These are phyloP conservation scores for Scaptomyza reducta DNA, from an alignment of 2,888 invertebrate genomes.

Conservation along the genomic window DNA sequence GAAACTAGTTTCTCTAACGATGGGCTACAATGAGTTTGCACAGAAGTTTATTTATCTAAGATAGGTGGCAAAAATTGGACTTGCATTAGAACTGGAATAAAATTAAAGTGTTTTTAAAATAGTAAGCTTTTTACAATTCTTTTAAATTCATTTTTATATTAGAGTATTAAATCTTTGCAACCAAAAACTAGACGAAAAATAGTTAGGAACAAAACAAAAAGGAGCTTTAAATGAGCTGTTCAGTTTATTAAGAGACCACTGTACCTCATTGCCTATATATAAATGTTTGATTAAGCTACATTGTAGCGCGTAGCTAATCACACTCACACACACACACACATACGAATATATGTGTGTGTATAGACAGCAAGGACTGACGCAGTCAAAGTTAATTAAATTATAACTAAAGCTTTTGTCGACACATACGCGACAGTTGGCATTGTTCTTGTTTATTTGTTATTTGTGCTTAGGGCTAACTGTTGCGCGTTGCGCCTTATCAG, in stretches of 20 bases:
- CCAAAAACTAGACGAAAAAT: too few species aligned
- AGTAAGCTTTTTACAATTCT: neutral
- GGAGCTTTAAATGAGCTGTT: neutral
- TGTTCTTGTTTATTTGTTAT: constrained; percentile 31
- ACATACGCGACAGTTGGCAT: constrained; percentile 52
- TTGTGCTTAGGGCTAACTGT: constrained; percentile 47
- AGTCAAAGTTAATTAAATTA: constrained; percentile 75
- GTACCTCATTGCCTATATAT: constrained; percentile 10
- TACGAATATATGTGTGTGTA: constrained; percentile 1
- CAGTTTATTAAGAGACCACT: neutral
- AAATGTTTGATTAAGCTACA: constrained; percentile 58
- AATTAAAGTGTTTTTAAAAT: neutral
- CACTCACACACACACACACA: constrained; percentile 35
- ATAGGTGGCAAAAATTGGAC: neutral
- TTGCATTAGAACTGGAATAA: neutral
- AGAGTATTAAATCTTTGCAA: too few species aligned
- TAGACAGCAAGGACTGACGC: constrained; percentile 40
- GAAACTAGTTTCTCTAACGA: neutral
- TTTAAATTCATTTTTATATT: too few species aligned
- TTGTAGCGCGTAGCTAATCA: constrained; percentile 57
- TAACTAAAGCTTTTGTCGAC: constrained; percentile 69
- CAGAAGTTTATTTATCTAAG: neutral
- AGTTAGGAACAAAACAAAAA: too few species aligned
- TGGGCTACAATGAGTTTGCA: neutral
- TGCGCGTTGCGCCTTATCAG: constrained; percentile 57